phyloP scores from a whole-genome alignment of 2,113 vertebrate species.

The Ciconia boyciana region DNA sequence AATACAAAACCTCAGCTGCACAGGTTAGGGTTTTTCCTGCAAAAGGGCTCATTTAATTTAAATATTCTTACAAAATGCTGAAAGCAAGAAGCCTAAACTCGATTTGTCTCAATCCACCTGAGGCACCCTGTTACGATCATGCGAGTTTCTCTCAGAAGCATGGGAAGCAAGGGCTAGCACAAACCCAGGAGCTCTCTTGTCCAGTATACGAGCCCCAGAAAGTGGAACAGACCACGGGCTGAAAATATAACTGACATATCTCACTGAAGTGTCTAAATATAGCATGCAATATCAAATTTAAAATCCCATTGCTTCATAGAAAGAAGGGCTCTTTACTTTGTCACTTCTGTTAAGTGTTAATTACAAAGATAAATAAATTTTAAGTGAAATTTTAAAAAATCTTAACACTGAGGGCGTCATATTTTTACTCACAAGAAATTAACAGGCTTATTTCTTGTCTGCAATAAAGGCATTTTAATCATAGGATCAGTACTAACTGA shows the following conservation, averaged over 20 bases:
- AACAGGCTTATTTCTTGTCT: background rate
- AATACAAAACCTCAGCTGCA: background rate
- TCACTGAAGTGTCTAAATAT: background rate
- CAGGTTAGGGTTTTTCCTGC: background rate
- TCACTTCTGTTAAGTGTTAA: background rate
- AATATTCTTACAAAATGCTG: background rate
- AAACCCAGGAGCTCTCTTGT: background rate
- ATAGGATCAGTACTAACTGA: background rate
- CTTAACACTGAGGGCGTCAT: background rate
- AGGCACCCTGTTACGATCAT: background rate
- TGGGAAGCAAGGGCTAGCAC: background rate
- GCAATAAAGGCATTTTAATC: background rate
- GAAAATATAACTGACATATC: background rate
- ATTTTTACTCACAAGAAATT: background rate
- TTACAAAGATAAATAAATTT: background rate
- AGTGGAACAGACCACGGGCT: background rate
- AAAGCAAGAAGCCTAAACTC: background rate
- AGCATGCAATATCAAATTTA: background rate
- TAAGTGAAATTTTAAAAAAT: background rate
- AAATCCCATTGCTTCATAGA: background rate
- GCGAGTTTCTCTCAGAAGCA: background rate
- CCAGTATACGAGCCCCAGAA: accelerated
- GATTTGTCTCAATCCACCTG: background rate
- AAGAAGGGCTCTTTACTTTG: background rate
- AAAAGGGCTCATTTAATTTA: background rate